A percentile compares a stretch with the other conserved stretches of the same genome.
Evolutionary conservation across 2,888 invertebrate species (phyloP).

Genomic region (Drosophila cyrtoloma): DNA sequence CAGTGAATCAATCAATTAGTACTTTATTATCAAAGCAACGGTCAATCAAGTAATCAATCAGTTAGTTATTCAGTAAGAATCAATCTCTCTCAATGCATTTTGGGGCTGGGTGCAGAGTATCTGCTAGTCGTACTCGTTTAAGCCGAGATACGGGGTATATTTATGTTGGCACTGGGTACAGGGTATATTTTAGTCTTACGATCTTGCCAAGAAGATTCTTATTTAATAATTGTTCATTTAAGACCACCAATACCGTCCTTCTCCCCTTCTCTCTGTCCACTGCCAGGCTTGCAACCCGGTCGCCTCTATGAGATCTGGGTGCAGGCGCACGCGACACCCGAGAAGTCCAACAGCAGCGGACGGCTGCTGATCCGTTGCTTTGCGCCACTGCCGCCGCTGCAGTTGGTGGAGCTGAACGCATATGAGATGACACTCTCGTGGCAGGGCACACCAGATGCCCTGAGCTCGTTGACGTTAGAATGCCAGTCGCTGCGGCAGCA

Average conservation of each 20-base stretch:
- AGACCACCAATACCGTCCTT: neutral
- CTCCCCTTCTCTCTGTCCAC: neutral
- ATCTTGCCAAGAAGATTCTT: neutral
- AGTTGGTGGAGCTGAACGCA: slow-evolving; percentile 87
- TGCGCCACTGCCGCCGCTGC: slow-evolving; percentile 89
- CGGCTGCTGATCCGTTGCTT: slow-evolving; percentile 89
- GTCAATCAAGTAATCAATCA: too few relatives aligned
- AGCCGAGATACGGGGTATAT: neutral
- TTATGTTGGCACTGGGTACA: neutral
- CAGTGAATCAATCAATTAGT: too few relatives aligned
- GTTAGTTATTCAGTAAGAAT: too few relatives aligned
- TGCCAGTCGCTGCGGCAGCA: slow-evolving; percentile 66
- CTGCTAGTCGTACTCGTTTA: too few relatives aligned
- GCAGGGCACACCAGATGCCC: slow-evolving; percentile 87
- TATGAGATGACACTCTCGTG: slow-evolving; percentile 89
- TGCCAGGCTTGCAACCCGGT: slow-evolving; percentile 87
- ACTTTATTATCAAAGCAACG: too few relatives aligned
- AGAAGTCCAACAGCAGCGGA: slow-evolving; percentile 88
- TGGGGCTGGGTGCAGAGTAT: too few relatives aligned
- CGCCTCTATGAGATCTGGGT: slow-evolving; percentile 91
- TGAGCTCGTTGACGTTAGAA: slow-evolving; percentile 77
- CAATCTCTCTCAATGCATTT: too few relatives aligned
- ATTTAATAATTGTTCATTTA: neutral
- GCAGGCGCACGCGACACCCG: slow-evolving; percentile 90
- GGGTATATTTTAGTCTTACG: neutral